These are phyloP conservation scores for Campopleginae sp. DNA, from an alignment of 2,888 invertebrate species.

Conservation along the genomic window DNA sequence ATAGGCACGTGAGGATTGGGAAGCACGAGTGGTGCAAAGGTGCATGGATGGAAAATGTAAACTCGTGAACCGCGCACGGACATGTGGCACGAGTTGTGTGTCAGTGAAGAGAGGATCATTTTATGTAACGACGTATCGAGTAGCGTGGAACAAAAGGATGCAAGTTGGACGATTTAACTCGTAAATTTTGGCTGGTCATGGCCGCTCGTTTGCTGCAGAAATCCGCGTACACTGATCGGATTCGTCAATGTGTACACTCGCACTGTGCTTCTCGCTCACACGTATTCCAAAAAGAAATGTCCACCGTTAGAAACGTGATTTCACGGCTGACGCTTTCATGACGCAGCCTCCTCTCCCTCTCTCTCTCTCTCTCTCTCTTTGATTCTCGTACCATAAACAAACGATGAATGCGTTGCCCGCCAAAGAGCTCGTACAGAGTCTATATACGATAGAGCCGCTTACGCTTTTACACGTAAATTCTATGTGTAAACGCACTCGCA, in stretches of 20 bases:
- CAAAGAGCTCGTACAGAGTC: constrained; percentile 46
- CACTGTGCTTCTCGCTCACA: constrained; percentile 12
- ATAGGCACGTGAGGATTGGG: background rate
- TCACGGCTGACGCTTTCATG: constrained; percentile 79
- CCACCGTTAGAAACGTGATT: constrained; percentile 81
- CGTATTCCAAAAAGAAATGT: constrained; percentile 65
- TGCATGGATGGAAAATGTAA: constrained; percentile 2
- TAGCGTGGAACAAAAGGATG: constrained; percentile 1
- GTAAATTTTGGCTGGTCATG: constrained; percentile 3
- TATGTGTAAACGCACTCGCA: background rate
- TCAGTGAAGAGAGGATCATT: constrained; percentile 11
- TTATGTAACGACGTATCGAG: constrained; percentile 23
- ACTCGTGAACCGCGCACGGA: constrained; percentile 16
- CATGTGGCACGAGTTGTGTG: background rate
- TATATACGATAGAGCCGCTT: background rate
- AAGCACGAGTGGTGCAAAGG: background rate
- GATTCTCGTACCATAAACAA: constrained; percentile 44
- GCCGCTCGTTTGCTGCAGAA: constrained; percentile 1
- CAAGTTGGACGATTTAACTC: constrained; percentile 1
- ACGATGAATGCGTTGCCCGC: constrained; percentile 51
- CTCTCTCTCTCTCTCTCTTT: constrained; percentile 27
- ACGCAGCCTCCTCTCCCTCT: constrained; percentile 58
- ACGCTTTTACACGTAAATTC: constrained; percentile 13
- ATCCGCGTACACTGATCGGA: constrained; percentile 9
- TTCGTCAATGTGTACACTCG: background rate